Evolutionary conservation across 2,888 invertebrate genomes (phyloP), one percentile per base, ranked within the genome.

Genomic region (Trichacis sp.): DNA sequence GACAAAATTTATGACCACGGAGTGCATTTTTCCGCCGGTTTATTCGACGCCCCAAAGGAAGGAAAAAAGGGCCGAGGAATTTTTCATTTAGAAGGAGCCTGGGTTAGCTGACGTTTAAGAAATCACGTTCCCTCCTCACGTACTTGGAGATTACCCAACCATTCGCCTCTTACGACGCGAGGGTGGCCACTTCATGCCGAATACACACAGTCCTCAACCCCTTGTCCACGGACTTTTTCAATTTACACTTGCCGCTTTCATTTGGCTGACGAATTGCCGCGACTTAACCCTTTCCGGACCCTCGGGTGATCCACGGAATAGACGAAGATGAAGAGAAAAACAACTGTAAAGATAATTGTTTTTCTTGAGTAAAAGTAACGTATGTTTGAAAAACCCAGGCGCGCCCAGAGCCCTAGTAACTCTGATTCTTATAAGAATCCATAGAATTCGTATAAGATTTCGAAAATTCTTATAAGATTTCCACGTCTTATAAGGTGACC

Each of bases 81-180:
- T 76, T 76, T 75, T 75, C 73, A 75, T 61, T 67, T 60, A 46
- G 66, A 40, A 51, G 50, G 66, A 70, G 62, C 70, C 70, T 60
- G 50, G 60, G 69, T 60, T 65, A 73, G 71, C 72, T 73, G 75
- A 75, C 75, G 73, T 77, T 77, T 76, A 77, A 78, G 75, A 73
- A 78, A 80, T 83, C 76, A 76, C 73, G 76, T 70, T 81, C 77
- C 76, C 81, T 69, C 47, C 77, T 80, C 82, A 81, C 82, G 82
- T 82, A 77, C 70, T 67, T 66, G 70, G 70, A 75, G 75, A 76
- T 76, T 72, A 73, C 73, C 69, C 56, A 64, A 70, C 70, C 72
- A 66, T 71, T 74, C 74, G 68, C 64, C 64, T 68, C 76, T 70
- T 61, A 71, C 69, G 66, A 62, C 54, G 2, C 14, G 56, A 71